Percentiles rank a stretch among this genome's conserved stretches.
phyloP scores from a whole-genome alignment of 1,140 invertebrate genomes.

The Tetramorium alpestre region DNA sequence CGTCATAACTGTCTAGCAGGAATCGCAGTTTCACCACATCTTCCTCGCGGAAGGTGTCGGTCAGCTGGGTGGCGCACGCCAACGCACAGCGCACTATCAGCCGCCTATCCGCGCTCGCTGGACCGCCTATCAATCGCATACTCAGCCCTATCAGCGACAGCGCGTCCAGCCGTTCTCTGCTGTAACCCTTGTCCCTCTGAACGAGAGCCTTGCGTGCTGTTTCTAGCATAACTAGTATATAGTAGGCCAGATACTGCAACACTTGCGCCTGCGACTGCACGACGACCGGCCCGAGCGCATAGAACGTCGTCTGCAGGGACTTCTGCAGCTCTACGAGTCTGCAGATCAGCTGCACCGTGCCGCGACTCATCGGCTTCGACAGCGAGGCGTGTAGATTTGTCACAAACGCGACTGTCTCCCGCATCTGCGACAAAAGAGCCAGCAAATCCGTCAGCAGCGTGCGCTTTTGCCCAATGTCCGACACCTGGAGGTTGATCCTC shows the following conservation, averaged over 20 bases:
- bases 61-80: conserved; percentile 84
- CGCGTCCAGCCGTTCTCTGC: conserved; percentile 88
- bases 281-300: conserved; percentile 78
- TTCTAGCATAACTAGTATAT: conserved; percentile 86
- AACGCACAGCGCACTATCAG: conserved; percentile 87
- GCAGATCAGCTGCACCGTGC: conserved; percentile 91
- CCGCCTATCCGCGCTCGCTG: conserved; percentile 87
- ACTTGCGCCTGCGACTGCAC: conserved; percentile 86
- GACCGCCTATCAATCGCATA: conserved; percentile 88
- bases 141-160: conserved; percentile 88
- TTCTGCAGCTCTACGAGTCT: conserved; percentile 94
- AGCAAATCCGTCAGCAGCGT: conserved; percentile 89
- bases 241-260: conserved; percentile 87
- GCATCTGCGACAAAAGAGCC: conserved; percentile 87
- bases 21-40: conserved; percentile 79
- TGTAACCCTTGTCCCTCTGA: conserved; percentile 87
- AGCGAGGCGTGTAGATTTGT: conserved; percentile 93
- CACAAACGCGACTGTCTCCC: conserved; percentile 88
- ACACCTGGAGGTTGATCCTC: conserved; percentile 84
- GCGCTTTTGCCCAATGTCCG: conserved; percentile 89
- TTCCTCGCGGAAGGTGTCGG: conserved; percentile 82
- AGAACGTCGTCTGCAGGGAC: conserved; percentile 89
- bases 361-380: conserved; percentile 92
- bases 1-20: conserved; percentile 82
- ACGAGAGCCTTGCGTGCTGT: conserved; percentile 86